Base-by-base conservation (phyloP, 2,797 vertebrate species). In the Moxostoma hubbsi region DNA sequence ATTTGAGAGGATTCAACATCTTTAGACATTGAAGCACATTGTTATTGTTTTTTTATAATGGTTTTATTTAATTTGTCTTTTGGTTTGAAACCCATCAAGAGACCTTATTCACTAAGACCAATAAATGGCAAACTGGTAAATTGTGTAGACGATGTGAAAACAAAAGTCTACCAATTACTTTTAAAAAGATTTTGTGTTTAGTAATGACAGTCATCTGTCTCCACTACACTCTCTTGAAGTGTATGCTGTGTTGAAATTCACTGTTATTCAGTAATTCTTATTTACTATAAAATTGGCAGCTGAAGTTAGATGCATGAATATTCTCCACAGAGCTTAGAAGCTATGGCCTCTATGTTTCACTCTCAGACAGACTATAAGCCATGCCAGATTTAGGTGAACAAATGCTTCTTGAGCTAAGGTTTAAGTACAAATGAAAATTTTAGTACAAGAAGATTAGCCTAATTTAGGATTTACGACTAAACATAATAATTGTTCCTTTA, bases 251-350 rank as follows among this genome's bases (percentile, higher is more conserved):
- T 63, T 24, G 15, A 55, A 5, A 89, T 86, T 90, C 87, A 90
- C 83, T 90, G 84, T 88, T 85, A 79, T 89, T 87, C 81, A 58
- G 70, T 89, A 90, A 91, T 90, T 88, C 88, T 90, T 84, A 88
- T 91, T 91, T 89, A 88, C 82, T 88, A 90, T 87, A 90, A 89
- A 89, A 90, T 88, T 82, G 81, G 76, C 78, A 86, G 85, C 84
- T 81, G 84, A 91, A 85, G 85, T 86, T 59, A 71, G 54, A 75
- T 0, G 45, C 76, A 83, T 76, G 86, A 83, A 83, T 85, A 83
- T 86, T 87, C 74, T 64, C 79, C 81, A 47, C 82, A 43, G 57
- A 49, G 81, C 84, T 87, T 77, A 78, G 81, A 73, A 69, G 84
- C 83, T 82, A 53, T 57, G 78, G 75, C 81, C 80, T 88, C 86